Evolutionary conservation across 2,113 vertebrate genomes (phyloP).

Genomic region (Lampris megalopsis): DNA sequence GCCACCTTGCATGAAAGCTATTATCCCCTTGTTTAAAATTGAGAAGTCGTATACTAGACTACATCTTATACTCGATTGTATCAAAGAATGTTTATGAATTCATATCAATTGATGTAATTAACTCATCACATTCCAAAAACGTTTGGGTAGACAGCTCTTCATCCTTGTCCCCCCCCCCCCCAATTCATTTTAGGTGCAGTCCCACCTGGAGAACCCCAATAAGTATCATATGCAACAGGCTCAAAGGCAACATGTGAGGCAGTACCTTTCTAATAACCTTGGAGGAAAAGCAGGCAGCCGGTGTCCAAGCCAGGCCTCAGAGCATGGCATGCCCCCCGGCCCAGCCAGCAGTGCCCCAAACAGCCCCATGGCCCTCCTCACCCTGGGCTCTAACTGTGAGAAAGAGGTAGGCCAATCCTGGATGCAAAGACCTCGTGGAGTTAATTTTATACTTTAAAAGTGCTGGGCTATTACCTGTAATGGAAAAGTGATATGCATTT

Average conservation of each 20-base stretch:
- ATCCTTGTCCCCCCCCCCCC: neutral
- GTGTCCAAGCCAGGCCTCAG: constrained; percentile 91
- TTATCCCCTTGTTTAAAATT: no score
- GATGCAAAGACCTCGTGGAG: no score
- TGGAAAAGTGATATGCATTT: no score
- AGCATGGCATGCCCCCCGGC: constrained; percentile 95
- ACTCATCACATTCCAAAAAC: no score
- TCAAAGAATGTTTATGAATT: no score
- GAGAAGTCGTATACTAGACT: no score
- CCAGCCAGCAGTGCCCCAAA: constrained; percentile 84
- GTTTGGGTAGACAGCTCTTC: neutral
- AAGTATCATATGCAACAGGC: constrained; percentile 98
- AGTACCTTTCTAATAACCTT: constrained; percentile 95
- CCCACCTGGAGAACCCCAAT: constrained; percentile 94
- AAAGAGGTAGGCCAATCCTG: constrained; percentile 80
- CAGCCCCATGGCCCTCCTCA: constrained; percentile 90
- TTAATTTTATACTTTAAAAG: no score
- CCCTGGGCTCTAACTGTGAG: constrained; percentile 84
- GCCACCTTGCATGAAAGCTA: no score
- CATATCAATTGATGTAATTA: no score
- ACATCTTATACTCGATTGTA: no score
- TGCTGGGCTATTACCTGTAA: no score
- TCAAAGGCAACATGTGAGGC: constrained; percentile 97
- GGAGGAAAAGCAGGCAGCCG: constrained; percentile 92
- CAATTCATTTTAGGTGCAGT: constrained; percentile 86